phyloP scores from a whole-genome alignment of 2,888 invertebrate species.

The Nephrotoma flavescens region DNA sequence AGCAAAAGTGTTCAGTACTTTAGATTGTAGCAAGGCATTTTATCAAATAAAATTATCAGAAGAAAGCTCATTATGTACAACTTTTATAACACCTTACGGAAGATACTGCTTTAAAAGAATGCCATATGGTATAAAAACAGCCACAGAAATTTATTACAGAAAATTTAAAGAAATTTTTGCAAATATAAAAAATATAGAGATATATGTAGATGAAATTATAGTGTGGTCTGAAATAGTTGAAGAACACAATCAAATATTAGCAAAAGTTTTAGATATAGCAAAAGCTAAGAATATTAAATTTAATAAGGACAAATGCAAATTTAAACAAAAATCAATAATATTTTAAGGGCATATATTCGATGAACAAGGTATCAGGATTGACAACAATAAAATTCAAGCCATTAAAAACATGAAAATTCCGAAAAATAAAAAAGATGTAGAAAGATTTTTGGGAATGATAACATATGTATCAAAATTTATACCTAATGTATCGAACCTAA shows the following conservation, averaged over 20 bases:
- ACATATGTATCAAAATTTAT: slow-evolving; percentile 18
- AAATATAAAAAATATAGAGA: not conserved
- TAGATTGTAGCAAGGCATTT: not conserved
- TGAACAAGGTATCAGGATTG: slow-evolving; percentile 11
- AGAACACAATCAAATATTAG: too few species aligned
- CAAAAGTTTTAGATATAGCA: too few species aligned
- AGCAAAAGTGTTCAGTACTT: not conserved
- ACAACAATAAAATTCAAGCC: slow-evolving; percentile 14
- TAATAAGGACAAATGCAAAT: too few species aligned
- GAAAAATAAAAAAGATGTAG: too few species aligned
- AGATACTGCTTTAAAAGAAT: too few species aligned
- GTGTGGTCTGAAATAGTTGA: too few species aligned
- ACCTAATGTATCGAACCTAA: slow-evolving; percentile 14
- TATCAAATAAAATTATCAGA: not conserved
- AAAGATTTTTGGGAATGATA: too few species aligned
- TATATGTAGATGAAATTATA: too few species aligned
- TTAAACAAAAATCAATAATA: too few species aligned
- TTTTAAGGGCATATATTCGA: too few species aligned
- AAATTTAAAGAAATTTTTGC: not conserved
- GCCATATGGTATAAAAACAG: too few species aligned
- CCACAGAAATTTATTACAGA: slow-evolving; percentile 5
- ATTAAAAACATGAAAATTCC: slow-evolving; percentile 12
- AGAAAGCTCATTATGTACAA: not conserved
- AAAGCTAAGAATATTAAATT: too few species aligned
- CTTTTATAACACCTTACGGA: slow-evolving; percentile 5